Conservation (phyloP, 2,888 invertebrate genomes). For the Cepaea hortensis region DNA sequence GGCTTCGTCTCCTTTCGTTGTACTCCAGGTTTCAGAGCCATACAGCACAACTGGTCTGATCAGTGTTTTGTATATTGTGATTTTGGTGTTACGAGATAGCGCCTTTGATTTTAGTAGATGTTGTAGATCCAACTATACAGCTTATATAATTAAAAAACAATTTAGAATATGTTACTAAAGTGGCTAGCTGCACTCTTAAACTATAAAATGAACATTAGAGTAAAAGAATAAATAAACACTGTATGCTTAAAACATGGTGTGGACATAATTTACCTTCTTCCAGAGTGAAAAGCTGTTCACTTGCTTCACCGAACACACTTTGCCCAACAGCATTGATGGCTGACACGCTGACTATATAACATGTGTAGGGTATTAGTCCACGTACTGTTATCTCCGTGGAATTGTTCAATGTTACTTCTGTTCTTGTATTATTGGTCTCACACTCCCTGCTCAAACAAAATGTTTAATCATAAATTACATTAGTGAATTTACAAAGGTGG, state of each 20-base stretch:
- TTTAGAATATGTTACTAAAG: too few relatives aligned
- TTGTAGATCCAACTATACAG: too few relatives aligned
- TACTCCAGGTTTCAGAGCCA: too few relatives aligned
- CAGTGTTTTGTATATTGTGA: too few relatives aligned
- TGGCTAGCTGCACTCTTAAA: not conserved
- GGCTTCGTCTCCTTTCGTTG: too few relatives aligned
- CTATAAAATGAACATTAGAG: not conserved
- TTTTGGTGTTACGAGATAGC: too few relatives aligned
- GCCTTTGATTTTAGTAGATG: too few relatives aligned
- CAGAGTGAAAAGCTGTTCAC: slow-evolving; percentile 59
- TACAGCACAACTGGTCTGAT: too few relatives aligned
- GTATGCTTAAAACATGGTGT: not conserved
- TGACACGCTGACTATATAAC: slow-evolving; percentile 62
- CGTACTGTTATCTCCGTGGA: slow-evolving; percentile 37
- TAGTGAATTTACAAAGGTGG: too few relatives aligned
- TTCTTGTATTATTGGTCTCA: not conserved
- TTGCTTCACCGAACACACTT: slow-evolving; percentile 59
- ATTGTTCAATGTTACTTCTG: slow-evolving; percentile 46
- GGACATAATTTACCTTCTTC: slow-evolving; percentile 59
- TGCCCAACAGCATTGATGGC: slow-evolving; percentile 65
- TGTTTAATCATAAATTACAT: too few relatives aligned
- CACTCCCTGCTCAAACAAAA: slow-evolving; percentile 14
- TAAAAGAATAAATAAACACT: not conserved
- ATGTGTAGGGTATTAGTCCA: slow-evolving; percentile 59
- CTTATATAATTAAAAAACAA: too few relatives aligned